A percentile compares a stretch with the other conserved stretches of the same genome.
Evolutionary conservation across 2,888 invertebrate species (phyloP).

Genomic region (Crematogaster levior): DNA sequence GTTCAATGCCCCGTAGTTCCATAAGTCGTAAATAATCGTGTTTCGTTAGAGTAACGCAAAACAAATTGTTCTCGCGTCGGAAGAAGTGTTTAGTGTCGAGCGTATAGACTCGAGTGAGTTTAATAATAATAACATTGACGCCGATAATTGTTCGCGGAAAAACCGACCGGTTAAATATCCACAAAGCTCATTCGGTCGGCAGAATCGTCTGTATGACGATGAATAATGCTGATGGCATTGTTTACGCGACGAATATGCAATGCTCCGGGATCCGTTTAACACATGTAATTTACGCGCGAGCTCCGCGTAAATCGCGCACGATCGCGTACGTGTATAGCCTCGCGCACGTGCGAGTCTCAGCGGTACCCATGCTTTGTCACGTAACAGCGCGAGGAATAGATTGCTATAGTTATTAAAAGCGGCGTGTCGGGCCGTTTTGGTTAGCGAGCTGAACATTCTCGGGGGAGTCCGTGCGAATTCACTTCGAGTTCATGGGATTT

Average conservation of each 20-base stretch:
- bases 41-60: conserved; percentile 14
- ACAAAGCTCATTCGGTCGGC: conserved; percentile 1
- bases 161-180: conserved; percentile 12
- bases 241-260: conserved; percentile 42
- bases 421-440: conserved; percentile 37
- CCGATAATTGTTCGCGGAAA: conserved; percentile 23
- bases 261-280: conserved; percentile 18
- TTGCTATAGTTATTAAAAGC: conserved; percentile 65
- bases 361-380: conserved; percentile 49
- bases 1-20: not conserved
- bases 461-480: conserved; percentile 33
- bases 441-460: conserved; percentile 44
- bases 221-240: conserved; percentile 31
- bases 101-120: not conserved
- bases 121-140: conserved; percentile 33
- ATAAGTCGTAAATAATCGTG: conserved; percentile 14
- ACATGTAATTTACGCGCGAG: conserved; percentile 54
- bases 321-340: conserved; percentile 28
- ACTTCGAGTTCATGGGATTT: conserved; percentile 38
- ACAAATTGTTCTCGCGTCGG: conserved; percentile 18
- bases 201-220: not conserved
- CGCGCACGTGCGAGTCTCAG: conserved; percentile 52
- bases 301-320: conserved; percentile 56
- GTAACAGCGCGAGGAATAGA: conserved; percentile 60
- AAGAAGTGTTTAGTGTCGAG: conserved; percentile 2